Conservation (phyloP, 2,113 vertebrate genomes). For the Cavia porcellus region DNA sequence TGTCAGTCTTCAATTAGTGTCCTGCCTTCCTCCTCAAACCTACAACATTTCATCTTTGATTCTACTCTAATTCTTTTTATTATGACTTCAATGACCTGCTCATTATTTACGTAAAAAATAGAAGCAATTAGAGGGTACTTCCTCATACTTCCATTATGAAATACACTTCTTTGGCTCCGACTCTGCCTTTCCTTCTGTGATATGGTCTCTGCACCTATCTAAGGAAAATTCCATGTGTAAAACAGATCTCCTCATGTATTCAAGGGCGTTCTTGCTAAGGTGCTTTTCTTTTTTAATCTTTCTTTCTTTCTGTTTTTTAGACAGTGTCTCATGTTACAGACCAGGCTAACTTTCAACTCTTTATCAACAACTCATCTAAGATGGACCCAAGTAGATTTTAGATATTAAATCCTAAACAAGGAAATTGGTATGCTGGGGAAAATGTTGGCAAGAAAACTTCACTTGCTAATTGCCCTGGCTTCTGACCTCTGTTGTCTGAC, state of each 20-base stretch:
- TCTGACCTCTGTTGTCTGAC: not conserved
- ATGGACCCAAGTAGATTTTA: not conserved
- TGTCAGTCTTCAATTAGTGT: not conserved
- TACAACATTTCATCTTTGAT: not conserved
- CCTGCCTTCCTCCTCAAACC: not conserved
- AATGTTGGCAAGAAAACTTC: not conserved
- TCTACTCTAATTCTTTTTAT: not conserved
- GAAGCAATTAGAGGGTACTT: not conserved
- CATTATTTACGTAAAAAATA: slow-evolving; percentile 24
- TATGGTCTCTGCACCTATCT: not conserved
- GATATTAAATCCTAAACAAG: not conserved
- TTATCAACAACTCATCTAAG: not conserved
- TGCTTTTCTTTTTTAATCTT: not conserved
- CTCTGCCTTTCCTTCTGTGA: not conserved
- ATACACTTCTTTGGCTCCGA: not conserved
- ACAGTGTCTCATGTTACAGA: not conserved
- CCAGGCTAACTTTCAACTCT: not conserved
- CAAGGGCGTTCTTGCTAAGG: not conserved
- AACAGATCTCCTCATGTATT: not conserved
- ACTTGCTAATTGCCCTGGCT: not conserved
- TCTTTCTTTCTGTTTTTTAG: not conserved
- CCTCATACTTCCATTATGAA: not conserved
- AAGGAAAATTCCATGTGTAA: not conserved
- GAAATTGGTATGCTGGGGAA: not conserved
- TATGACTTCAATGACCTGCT: not conserved